Conservation (phyloP, 2,797 vertebrate species). For the Bradypodion ventrale region DNA sequence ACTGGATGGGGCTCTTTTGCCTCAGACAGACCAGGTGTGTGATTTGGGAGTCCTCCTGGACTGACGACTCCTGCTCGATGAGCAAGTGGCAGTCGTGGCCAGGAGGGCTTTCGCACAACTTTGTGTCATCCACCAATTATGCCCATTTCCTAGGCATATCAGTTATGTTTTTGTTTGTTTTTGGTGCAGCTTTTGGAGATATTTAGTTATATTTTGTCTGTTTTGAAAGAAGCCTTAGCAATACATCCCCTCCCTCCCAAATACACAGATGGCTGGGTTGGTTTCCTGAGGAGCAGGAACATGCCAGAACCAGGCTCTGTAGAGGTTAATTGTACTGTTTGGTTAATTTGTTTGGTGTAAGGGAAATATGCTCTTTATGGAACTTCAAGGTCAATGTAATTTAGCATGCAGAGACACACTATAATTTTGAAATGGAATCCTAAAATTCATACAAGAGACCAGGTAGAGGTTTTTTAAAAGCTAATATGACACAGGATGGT, state of each 20-base stretch:
- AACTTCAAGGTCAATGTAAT: slow-evolving; percentile 68
- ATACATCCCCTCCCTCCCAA: not conserved
- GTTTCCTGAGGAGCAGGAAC: slow-evolving; percentile 72
- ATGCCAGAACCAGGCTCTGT: slow-evolving; percentile 60
- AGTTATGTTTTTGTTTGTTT: slow-evolving; percentile 15
- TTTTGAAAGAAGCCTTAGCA: not conserved
- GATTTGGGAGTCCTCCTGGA: no score
- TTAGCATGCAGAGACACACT: slow-evolving; percentile 59
- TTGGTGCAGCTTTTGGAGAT: slow-evolving; percentile 9
- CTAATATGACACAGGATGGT: slow-evolving; percentile 56
- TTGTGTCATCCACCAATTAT: no score
- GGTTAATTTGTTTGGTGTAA: slow-evolving; percentile 64
- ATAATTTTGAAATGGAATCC: slow-evolving; percentile 53
- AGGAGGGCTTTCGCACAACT: no score
- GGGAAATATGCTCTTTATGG: slow-evolving; percentile 66
- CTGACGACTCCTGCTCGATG: no score
- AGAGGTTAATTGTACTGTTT: slow-evolving; percentile 70
- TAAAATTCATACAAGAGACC: slow-evolving; percentile 10
- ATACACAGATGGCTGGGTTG: slow-evolving; percentile 59
- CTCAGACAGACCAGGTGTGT: no score
- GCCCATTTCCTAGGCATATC: not conserved
- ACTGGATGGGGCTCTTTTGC: no score
- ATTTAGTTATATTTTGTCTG: not conserved
- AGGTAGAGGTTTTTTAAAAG: slow-evolving; percentile 29
- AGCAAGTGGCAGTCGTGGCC: no score